Evolutionary conservation across 1,140 invertebrate genomes (phyloP).

Genomic region (Heliconius eleuchia): DNA sequence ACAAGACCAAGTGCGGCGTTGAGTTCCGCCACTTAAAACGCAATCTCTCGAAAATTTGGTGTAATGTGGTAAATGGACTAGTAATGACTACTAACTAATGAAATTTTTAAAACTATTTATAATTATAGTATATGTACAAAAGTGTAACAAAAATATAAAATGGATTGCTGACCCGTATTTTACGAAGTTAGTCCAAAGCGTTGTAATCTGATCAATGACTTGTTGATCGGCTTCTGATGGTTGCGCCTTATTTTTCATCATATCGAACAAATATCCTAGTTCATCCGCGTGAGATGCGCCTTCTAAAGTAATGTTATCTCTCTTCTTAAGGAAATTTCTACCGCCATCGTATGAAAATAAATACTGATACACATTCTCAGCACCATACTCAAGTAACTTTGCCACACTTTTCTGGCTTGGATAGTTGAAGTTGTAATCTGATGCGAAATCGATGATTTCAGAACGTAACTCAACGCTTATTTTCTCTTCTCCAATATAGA

Average conservation of each 20-base stretch:
- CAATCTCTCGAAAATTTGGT: too few relatives aligned
- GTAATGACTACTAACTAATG: too few relatives aligned
- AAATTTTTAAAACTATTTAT: not conserved
- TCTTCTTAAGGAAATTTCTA: slow-evolving; percentile 38
- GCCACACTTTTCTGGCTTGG: slow-evolving; percentile 40
- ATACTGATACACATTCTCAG: slow-evolving; percentile 43
- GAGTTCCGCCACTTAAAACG: too few relatives aligned
- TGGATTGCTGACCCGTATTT: slow-evolving; percentile 50
- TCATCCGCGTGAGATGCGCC: slow-evolving; percentile 48
- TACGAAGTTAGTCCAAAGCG: slow-evolving; percentile 55
- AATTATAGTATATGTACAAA: not conserved
- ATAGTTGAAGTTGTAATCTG: slow-evolving; percentile 41
- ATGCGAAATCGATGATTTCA: slow-evolving; percentile 39
- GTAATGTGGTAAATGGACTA: too few relatives aligned
- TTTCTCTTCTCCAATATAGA: slow-evolving; percentile 61
- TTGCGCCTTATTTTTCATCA: slow-evolving; percentile 15
- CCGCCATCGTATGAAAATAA: slow-evolving; percentile 43
- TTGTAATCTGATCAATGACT: slow-evolving; percentile 52
- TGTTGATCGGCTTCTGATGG: slow-evolving; percentile 37
- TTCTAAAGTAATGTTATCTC: slow-evolving; percentile 23
- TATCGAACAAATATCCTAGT: slow-evolving; percentile 47
- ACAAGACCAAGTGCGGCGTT: too few relatives aligned
- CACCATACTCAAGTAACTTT: slow-evolving; percentile 41
- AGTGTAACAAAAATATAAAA: not conserved
- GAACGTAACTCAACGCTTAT: slow-evolving; percentile 46